Base-by-base conservation (phyloP, 2,797 vertebrate species). In the Limnodromus scolopaceus region DNA sequence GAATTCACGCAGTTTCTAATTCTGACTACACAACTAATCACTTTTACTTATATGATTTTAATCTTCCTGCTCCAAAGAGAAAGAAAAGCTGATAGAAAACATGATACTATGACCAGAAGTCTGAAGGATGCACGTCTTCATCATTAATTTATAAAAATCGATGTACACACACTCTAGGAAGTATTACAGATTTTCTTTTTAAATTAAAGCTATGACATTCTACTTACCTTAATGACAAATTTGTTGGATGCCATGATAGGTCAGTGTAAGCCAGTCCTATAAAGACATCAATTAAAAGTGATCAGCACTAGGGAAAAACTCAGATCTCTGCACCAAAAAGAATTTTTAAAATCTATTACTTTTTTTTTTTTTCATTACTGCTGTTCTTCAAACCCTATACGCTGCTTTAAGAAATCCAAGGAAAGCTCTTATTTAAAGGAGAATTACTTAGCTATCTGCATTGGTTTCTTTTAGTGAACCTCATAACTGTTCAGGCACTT, bases 201-300 rank as follows among this genome's bases (percentile, higher is more conserved):
- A 16, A 71, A 79, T 87, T 25, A 34, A 92, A 80, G 22, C 18
- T 82, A 60, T 84, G 74, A 84, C 79, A 34, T 75, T 87, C 60
- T 51, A 92, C 99, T 98, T 98, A 99, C 99, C 98, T 99, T 99
- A 91, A 99, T 97, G 71, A 98, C 98, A 98, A 99, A 98, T 97
- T 99, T 99, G 87, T 97, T 97, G 49, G 98, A 98, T 58, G 98
- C 85, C 99, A 99, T 99, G 36, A 61, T 61, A 71, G 64, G 55
- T 97, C 94, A 87, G 36, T 54, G 23, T 32, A 90, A 92, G 51
- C 78, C 28, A 91, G 28, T 95, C 97, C 98, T 98, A 95, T 54
- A 97, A 98, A 96, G 61, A 94, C 25, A 91, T 7, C 22, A 93
- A 88, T 84, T 90, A 89, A 89, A 81, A 81, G 19, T 53, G 16